These are phyloP conservation scores for Epinotia brunnichana DNA, from an alignment of 2,888 invertebrate genomes.

Conservation along the genomic window DNA sequence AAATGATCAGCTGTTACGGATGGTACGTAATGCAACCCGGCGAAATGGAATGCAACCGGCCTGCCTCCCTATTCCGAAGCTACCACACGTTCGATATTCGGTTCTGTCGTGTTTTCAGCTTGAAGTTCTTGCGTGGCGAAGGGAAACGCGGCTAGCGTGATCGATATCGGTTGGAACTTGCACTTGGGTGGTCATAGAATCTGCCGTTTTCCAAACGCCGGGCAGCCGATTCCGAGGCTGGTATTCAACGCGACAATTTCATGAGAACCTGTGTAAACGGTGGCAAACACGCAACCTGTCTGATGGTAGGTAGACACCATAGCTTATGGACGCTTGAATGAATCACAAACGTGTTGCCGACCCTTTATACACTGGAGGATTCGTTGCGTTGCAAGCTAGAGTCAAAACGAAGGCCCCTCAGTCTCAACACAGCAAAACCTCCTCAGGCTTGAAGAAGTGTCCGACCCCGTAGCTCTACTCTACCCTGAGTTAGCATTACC, in stretches of 20 bases:
- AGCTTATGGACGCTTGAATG: no score
- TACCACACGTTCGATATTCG: conserved; percentile 37
- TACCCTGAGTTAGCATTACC: no score
- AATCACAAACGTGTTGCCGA: no score
- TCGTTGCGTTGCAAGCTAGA: no score
- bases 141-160: conserved; percentile 13
- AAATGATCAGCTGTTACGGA: background rate
- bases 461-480: no score
- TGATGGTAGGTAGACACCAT: no score
- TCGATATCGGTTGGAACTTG: conserved; percentile 14
- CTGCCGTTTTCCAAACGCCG: conserved; percentile 21
- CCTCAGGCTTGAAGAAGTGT: no score
- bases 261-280: background rate
- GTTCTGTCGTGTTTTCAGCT: conserved; percentile 11
- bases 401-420: no score
- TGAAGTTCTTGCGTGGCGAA: background rate
- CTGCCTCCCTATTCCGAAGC: conserved; percentile 48
- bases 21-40: conserved; percentile 47
- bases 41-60: conserved; percentile 75
- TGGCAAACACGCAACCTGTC: no score
- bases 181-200: conserved; percentile 24
- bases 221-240: conserved; percentile 32
- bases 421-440: no score
- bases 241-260: background rate
- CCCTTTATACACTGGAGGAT: no score